phyloP scores from a whole-genome alignment of 2,113 vertebrate species.

The Grallaria varia region DNA sequence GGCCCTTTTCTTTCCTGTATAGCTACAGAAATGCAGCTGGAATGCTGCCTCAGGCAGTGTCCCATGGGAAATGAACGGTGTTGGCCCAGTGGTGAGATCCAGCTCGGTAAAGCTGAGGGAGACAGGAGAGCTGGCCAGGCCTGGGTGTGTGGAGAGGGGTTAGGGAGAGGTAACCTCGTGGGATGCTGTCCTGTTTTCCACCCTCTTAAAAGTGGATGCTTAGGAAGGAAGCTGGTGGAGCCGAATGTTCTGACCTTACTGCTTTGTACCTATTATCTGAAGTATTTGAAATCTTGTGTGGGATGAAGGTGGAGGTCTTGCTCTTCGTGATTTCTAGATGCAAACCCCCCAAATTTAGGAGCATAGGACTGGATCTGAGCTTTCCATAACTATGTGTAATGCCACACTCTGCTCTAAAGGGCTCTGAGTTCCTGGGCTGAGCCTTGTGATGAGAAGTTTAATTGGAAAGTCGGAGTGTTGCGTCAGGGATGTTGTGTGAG shows the following conservation, averaged over 20 bases:
- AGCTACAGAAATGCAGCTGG: not conserved
- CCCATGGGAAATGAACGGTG: not conserved
- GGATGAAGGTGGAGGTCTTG: not conserved
- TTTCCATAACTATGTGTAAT: not conserved
- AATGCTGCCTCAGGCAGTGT: not conserved
- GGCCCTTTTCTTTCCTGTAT: not conserved
- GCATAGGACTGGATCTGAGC: not conserved
- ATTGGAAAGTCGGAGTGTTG: not conserved
- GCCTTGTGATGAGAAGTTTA: not conserved
- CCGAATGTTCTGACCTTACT: not conserved
- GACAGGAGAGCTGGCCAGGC: not conserved
- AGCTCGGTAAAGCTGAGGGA: not conserved
- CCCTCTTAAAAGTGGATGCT: not conserved
- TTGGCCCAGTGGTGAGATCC: not conserved
- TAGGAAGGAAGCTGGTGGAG: not conserved
- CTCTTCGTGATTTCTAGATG: not conserved
- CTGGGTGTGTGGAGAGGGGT: not conserved
- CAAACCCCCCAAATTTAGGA: not conserved
- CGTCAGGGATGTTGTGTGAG: not conserved
- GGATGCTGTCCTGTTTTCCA: not conserved
- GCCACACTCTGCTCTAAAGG: not conserved
- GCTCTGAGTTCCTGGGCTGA: accelerated
- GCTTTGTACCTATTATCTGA: not conserved
- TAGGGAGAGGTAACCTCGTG: not conserved
- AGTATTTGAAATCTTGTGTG: not conserved